Evolutionary conservation across 2,797 vertebrate genomes (phyloP), one percentile per base, ranked within the genome.

Genomic region (Microhierax caerulescens): DNA sequence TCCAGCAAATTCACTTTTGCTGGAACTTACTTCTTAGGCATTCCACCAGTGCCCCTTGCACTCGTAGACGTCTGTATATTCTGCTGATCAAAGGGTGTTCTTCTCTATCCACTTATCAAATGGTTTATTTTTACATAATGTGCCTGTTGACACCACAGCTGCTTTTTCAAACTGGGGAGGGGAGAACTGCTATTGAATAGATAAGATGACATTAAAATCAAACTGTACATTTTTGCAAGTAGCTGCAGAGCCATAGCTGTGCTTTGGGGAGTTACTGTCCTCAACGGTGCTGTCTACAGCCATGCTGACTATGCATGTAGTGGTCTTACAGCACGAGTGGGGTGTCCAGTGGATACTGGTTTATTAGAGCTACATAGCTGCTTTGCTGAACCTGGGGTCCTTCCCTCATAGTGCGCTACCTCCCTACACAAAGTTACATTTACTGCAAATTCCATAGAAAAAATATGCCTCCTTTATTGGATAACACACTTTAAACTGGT

Each of bases 1-100:
- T 95, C 67, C 74, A 94, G 65, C 74, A 94, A 88, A 94, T 68
- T 89, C 70, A 68, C 60, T 25, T 75, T 36, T 74, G 48, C 72
- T 94, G 88, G 67, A 95, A 70, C 70, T 75, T 85, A 91, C 92
- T 93, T 97, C 95, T 97, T 93, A 97, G 74, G 83, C 84, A 97
- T 95, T 96, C 95, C 77, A 95, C 47, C 59, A 88, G 88, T 77
- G 88, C 88, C 73, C 91, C 88, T 91, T 90, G 88, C 92, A 95
- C 83, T 92, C 30, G 4, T 60, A 53, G 61, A 92, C 3, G 70
- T 95, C 93, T 89, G 60, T 74, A 77, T 77, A 68, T 91, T 82
- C 51, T 95, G 60, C 48, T 95, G 94, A 95, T 95, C 94, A 95
- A 96, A 97, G 95, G 85, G 13, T 4, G 12, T 13, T 82, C 65